Evolutionary conservation across 2,113 vertebrate genomes (phyloP), one percentile per base, ranked within the genome.

Genomic region (Pedionomus torquatus): DNA sequence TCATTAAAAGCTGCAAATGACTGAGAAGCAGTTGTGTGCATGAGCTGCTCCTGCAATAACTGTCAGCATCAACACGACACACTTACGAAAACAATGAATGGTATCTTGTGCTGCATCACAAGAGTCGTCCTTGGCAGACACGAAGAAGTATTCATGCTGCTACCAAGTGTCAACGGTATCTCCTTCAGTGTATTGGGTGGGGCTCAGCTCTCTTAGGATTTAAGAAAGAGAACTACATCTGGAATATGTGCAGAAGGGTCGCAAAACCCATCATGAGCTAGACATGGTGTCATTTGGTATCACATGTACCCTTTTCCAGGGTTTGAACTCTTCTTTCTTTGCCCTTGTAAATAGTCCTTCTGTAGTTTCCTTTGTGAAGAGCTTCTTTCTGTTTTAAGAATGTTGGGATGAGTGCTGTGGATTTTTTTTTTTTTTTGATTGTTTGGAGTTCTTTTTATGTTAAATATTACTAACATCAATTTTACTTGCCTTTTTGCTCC

Each of bases 81-180:
- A 5, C 24, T 63, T 31, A 5, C 0, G 19, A 21, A 75, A 70
- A 18, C 51, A 28, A 5, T 1, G 26, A 63, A 9, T 3, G 11
- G 1, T 2, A 2, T 37, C 37, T 69, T 8, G 8, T 1, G 2
- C 52, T 51, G 5, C 30, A 8, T 63, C 48, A 12, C 8, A 13
- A n/a, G 43, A 74, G 49, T 21, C 13, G 37, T 10, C 23, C 71
- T 83, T 8, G 1, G 66, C 37, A 48, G 60, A 51, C 4, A 2
- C 1, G 1, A 26, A 28, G 21, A 61, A 28, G n/a, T 7, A 30
- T 23, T 52, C 43, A 9, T 43, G 21, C 25, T 0, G 2, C 63
- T n/a, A 7, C 1, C 13, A 44, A 74, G 37, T 11, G 7, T 52
- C 30, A 76, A 4, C 1, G 13, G 20, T 16, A 52, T 15, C 57